Percentiles rank a stretch among this genome's conserved stretches.
Conservation (phyloP, 2,113 vertebrate genomes). For the Ardeotis arabs region DNA sequence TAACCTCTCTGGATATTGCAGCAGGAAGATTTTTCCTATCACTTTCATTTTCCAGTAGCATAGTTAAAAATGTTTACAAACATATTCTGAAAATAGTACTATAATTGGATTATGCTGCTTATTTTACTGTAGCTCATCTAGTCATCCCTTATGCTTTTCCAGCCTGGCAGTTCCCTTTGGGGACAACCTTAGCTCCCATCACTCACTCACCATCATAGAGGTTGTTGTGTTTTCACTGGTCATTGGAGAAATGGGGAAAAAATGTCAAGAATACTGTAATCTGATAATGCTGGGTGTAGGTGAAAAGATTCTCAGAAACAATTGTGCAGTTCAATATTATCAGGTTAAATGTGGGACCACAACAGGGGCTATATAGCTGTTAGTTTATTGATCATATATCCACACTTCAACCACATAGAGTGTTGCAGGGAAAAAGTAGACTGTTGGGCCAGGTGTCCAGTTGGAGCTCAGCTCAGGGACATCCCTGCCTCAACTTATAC, state of each 20-base stretch:
- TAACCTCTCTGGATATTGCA: not conserved
- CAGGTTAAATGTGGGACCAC: not conserved
- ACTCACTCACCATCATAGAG: not conserved
- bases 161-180: not conserved
- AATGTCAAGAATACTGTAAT: not conserved
- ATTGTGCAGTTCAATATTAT: not conserved
- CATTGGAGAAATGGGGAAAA: not conserved
- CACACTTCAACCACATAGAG: fast-evolving
- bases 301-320: not conserved
- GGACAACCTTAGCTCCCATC: not conserved
- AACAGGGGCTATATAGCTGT: not conserved
- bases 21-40: not conserved
- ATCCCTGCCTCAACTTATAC: not conserved
- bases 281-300: not conserved
- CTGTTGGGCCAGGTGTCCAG: not conserved
- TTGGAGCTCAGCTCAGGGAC: not conserved
- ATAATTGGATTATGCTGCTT: not conserved
- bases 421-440: not conserved
- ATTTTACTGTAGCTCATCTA: not conserved
- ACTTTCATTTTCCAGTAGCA: not conserved
- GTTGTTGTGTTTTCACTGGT: not conserved
- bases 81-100: not conserved
- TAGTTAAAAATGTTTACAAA: not conserved
- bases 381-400: not conserved
- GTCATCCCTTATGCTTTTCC: not conserved